Conservation (phyloP, 2,888 invertebrate species). For the Lagria hirta region DNA sequence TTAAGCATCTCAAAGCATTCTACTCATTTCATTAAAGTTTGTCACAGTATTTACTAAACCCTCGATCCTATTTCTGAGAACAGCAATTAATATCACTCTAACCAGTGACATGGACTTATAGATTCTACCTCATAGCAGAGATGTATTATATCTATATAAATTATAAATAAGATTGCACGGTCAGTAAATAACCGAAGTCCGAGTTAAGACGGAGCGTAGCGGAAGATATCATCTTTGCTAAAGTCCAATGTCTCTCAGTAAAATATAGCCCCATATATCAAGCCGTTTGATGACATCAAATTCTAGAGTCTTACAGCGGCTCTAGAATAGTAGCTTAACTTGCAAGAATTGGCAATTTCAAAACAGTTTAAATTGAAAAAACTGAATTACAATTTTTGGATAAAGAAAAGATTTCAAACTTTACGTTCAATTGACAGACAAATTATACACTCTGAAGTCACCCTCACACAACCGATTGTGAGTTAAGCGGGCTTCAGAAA, state of each 20-base stretch:
- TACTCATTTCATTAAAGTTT: conserved; percentile 24
- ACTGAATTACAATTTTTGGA: conserved; percentile 16
- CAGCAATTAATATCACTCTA: conserved; percentile 15
- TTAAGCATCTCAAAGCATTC: conserved; percentile 20
- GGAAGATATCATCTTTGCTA: conserved; percentile 52
- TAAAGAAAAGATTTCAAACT: conserved; percentile 4
- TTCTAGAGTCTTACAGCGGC: conserved; percentile 42
- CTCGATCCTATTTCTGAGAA: conserved; percentile 11
- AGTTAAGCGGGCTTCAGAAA: conserved; percentile 12
- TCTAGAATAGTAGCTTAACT: conserved; percentile 26
- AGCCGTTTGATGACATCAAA: conserved; percentile 49
- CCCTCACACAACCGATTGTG: conserved; percentile 12
- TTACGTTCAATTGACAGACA: conserved; percentile 20
- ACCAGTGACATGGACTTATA: conserved; percentile 15
- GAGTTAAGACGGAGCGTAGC: conserved; percentile 38
- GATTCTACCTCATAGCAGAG: conserved; percentile 29
- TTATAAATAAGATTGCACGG: conserved; percentile 48
- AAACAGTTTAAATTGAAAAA: conserved; percentile 8
- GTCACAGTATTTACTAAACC: conserved; percentile 21
- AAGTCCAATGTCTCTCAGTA: conserved; percentile 51
- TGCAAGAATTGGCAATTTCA: conserved; percentile 17
- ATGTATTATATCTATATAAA: conserved; percentile 48
- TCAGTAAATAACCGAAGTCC: conserved; percentile 48
- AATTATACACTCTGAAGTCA: conserved; percentile 23
- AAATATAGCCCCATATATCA: conserved; percentile 52